Evolutionary conservation across 2,797 vertebrate species (phyloP).

Genomic region (Amphiprion clarkii): DNA sequence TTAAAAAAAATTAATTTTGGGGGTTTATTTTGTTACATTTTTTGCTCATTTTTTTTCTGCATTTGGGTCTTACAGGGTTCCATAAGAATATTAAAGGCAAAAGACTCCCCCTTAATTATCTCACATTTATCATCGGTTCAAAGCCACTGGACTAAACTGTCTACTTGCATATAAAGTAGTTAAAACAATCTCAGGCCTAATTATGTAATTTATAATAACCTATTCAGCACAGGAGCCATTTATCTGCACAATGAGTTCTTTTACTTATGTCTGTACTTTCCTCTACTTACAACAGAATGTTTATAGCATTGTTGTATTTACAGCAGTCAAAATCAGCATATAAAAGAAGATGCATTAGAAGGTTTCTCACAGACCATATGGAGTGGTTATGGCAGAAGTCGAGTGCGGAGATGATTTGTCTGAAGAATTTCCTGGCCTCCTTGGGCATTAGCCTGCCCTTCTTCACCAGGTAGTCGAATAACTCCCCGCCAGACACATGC

Average conservation of each 20-base stretch:
- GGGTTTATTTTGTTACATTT: too few relatives aligned
- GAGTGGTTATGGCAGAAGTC: slow-evolving; percentile 95
- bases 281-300: too few relatives aligned
- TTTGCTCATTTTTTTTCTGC: too few relatives aligned
- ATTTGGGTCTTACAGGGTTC: too few relatives aligned
- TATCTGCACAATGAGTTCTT: not conserved
- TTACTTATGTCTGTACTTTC: not conserved
- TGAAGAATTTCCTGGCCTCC: slow-evolving; percentile 94
- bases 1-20: too few relatives aligned
- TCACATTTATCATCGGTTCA: too few relatives aligned
- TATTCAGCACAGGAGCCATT: not conserved
- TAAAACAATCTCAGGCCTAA: slow-evolving; percentile 16
- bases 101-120: too few relatives aligned
- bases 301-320: too few relatives aligned
- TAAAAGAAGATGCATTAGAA: not conserved
- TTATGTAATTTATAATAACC: too few relatives aligned
- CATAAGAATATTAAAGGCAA: too few relatives aligned
- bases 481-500: slow-evolving; percentile 93
- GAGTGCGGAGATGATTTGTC: slow-evolving; percentile 94
- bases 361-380: slow-evolving; percentile 86
- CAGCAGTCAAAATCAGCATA: not conserved
- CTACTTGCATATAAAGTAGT: slow-evolving; percentile 2
- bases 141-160: not conserved
- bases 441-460: slow-evolving; percentile 93
- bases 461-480: slow-evolving; percentile 95